These are phyloP conservation scores for Magallana angulata DNA, from an alignment of 1,140 invertebrate species.

Conservation along the genomic window DNA sequence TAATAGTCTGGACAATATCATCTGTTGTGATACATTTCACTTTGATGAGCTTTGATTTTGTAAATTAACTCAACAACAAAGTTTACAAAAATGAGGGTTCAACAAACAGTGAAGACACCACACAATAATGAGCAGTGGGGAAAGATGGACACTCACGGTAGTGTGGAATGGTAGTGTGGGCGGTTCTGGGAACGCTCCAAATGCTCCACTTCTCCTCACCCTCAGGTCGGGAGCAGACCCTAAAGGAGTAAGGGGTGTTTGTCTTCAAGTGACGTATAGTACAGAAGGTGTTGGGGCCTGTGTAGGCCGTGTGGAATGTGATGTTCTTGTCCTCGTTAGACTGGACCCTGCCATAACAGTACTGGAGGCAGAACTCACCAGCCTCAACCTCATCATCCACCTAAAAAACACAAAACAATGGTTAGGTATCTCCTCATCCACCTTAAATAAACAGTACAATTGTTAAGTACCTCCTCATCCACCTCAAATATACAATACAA, in stretches of 20 bases:
- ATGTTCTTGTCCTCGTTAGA: conserved; percentile 53
- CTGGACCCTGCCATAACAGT: conserved; percentile 66
- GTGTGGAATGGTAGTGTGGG: conserved; percentile 70
- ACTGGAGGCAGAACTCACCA: conserved; percentile 73
- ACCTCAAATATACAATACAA: no score
- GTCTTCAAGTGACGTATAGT: conserved; percentile 71
- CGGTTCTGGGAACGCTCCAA: conserved; percentile 72
- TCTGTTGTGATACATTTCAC: no score
- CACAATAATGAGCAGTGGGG: no score
- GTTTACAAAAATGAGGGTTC: no score
- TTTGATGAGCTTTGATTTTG: no score
- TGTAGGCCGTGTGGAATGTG: conserved; percentile 72
- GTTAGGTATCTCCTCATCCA: no score
- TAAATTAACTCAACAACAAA: no score
- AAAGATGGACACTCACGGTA: conserved; percentile 65
- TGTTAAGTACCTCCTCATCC: no score
- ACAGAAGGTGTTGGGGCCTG: conserved; percentile 65
- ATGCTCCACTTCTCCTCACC: conserved; percentile 67
- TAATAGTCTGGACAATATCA: no score
- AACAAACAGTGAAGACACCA: no score
- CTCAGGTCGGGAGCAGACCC: conserved; percentile 70
- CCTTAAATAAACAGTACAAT: no score
- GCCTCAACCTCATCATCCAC: conserved; percentile 73
- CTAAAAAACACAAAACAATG: conserved; percentile 28
- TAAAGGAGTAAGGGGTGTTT: conserved; percentile 71